A percentile compares a stretch with the other conserved stretches of the same genome.
phyloP scores from a whole-genome alignment of 2,113 vertebrate species.

The Myotis yumanensis region DNA sequence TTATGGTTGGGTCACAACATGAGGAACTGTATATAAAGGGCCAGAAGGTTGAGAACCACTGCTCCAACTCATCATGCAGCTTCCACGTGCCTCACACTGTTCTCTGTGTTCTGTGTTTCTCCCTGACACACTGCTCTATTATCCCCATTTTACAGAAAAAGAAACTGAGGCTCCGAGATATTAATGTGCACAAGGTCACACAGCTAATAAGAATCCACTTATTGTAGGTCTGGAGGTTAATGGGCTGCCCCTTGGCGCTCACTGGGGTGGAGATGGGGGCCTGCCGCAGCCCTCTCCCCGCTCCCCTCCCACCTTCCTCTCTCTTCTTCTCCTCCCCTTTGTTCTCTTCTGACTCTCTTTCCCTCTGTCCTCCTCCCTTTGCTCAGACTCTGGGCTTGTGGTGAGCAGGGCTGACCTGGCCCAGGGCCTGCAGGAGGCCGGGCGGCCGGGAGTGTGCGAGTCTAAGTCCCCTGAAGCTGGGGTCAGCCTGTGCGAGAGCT shows the following conservation, averaged over 20 bases:
- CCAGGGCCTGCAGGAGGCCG: neutral
- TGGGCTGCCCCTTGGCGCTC: neutral
- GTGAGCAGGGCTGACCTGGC: no score
- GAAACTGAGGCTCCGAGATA: neutral
- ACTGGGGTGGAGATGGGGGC: neutral
- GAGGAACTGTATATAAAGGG: no score
- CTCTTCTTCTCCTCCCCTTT: neutral
- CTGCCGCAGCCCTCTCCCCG: neutral
- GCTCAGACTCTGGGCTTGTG: neutral
- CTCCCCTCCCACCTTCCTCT: accelerated
- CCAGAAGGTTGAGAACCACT: no score
- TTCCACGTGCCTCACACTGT: neutral
- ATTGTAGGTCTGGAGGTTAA: neutral
- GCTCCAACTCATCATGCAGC: neutral
- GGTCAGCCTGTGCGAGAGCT: neutral
- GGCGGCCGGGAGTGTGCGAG: neutral
- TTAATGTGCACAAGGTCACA: neutral
- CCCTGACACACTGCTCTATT: neutral
- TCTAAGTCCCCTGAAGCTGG: no score
- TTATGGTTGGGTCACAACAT: no score
- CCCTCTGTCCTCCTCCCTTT: neutral
- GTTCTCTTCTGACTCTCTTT: neutral
- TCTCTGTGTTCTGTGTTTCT: neutral
- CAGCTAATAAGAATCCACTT: neutral
- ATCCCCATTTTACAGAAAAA: neutral